Conservation (phyloP, 2,113 vertebrate species). For the Tupaia tana region DNA sequence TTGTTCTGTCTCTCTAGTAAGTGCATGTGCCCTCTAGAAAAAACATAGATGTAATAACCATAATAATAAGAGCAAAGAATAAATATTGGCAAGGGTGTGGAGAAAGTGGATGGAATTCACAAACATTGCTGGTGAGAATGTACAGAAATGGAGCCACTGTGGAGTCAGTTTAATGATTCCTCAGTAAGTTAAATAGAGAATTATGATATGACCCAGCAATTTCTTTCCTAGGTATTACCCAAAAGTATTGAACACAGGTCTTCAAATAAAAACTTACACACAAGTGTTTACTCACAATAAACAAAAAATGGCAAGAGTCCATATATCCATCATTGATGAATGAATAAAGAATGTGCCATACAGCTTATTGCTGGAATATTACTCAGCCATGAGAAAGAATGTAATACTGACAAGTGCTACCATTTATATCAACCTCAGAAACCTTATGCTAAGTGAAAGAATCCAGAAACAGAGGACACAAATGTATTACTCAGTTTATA, state of each 20-base stretch:
- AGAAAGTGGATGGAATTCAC: neutral
- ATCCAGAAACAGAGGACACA: neutral
- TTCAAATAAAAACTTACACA: neutral
- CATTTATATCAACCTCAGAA: neutral
- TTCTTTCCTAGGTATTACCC: neutral
- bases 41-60: neutral
- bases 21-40: no score
- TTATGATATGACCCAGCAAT: neutral
- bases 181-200: conserved; percentile 2
- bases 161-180: neutral
- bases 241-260: neutral
- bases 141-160: neutral
- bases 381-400: neutral
- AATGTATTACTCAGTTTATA: neutral
- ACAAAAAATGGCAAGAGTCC: neutral
- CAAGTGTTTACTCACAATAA: neutral
- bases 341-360: neutral
- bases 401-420: neutral
- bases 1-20: no score
- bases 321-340: neutral
- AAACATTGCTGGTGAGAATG: neutral
- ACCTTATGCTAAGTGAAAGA: neutral
- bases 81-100: neutral
- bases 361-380: neutral
- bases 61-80: neutral